Evolutionary conservation across 2,888 invertebrate genomes (phyloP).

Genomic region (Argynnis bischoffii): DNA sequence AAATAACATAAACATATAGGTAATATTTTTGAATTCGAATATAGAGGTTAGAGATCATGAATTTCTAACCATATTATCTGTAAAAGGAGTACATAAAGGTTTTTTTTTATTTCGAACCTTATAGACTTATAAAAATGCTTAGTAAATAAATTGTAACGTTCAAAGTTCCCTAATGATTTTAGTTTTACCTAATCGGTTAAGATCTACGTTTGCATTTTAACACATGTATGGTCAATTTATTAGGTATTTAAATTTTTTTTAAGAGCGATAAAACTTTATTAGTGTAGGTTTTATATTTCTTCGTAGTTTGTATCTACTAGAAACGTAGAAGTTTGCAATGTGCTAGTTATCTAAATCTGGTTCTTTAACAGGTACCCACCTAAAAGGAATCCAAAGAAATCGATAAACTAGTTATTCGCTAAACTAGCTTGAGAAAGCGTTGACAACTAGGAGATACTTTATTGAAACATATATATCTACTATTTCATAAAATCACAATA

Average conservation of each 20-base stretch:
- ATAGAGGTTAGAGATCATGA: too few relatives aligned
- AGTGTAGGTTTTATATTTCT: not conserved
- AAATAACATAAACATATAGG: too few relatives aligned
- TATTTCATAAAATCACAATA: not conserved
- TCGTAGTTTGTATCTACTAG: not conserved
- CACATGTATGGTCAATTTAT: not conserved
- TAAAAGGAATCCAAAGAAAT: slow-evolving; percentile 40
- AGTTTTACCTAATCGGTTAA: too few relatives aligned
- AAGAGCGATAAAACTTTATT: slow-evolving; percentile 14
- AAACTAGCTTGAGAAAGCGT: slow-evolving; percentile 40
- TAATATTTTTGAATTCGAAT: too few relatives aligned
- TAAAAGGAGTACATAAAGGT: too few relatives aligned
- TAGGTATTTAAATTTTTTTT: not conserved
- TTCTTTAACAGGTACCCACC: slow-evolving; percentile 25
- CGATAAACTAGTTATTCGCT: slow-evolving; percentile 38
- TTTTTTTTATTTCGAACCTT: too few relatives aligned
- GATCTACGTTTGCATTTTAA: not conserved
- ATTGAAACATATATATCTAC: not conserved
- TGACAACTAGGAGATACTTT: not conserved
- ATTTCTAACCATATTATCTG: too few relatives aligned
- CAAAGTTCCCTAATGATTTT: too few relatives aligned
- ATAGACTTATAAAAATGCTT: too few relatives aligned
- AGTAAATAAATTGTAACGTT: too few relatives aligned
- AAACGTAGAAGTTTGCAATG: slow-evolving; percentile 39
- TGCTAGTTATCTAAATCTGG: slow-evolving; percentile 39